Evolutionary conservation across 2,113 vertebrate genomes (phyloP), one percentile per base, ranked within the genome.

Genomic region (Carlito syrichta): DNA sequence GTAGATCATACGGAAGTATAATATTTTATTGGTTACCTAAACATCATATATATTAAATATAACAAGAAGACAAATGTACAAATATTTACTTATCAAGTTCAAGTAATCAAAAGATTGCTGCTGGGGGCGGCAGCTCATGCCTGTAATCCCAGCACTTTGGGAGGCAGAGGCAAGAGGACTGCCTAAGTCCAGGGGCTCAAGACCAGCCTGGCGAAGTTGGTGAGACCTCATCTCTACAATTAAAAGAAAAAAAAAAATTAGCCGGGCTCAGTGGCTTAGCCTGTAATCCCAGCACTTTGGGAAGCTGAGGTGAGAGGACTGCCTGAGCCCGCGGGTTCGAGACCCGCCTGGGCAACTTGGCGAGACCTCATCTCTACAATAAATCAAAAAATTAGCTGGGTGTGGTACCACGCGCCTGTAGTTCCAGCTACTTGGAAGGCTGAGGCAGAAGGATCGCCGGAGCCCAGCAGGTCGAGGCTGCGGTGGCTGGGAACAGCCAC

Each of bases 31-130:
- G n/a, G 6, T 58, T 66, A 85, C 69, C 58, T 9, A 71, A 16
- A 91, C 35, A 48, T 7, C 20, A 66, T 12, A 74, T 13, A 76
- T 56, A 62, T n/a, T 86, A 86, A 93, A 69, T 71, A 58, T 86
- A 96, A 38, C 50, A 95, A n/a, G 30, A 86, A 89, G 48, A 93
- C 10, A 95, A 84, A 77, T n/a, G 7, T 85, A 93, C 22, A 95
- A 79, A 66, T 45, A 8, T 85, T 91, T 90, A 69, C 48, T 81
- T 71, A 94, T 85, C 71, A 85, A 77, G 35, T 50, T 38, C 68
- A 32, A 77, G 16, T 56, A 94, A 86, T n/a, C 76, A 50, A 89
- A 96, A 92, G 32, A 88, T 9, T 79, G 77, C 54, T 89, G n/a
- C n/a, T n/a, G n/a, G n/a, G n/a, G 1, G 38, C 5, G 5, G 68